Base-by-base conservation (phyloP, 2,888 invertebrate genomes). In the Scrobipalpa atriplicella region DNA sequence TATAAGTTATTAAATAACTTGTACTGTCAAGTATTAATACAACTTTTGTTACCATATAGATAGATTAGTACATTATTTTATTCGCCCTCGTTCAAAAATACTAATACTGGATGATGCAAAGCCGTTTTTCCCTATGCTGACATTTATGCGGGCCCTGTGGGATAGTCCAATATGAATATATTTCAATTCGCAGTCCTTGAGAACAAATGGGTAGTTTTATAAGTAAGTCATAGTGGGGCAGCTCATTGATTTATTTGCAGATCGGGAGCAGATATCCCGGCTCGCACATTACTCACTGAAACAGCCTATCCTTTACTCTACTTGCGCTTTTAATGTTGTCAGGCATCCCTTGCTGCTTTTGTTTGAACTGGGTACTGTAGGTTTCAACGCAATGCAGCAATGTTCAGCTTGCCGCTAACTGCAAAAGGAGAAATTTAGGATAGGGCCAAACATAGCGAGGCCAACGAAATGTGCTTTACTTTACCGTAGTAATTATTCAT, bases 191-290 rank as follows among this genome's bases (percentile, higher is more conserved):
- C n/a, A 47, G n/a, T 47, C 16, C n/a, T 47, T 16, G 47, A 16
- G 47, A 47, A 47, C 47, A 47, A 47, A 47, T 47, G 47, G 47
- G 47, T 47, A 47, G 47, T 47, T 47, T 47, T 56, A 64, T 64
- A 64, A 64, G 76, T 78, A 81, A 82, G 74, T 76, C 81, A 83
- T 80, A 74, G 78, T 79, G 75, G 74, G 78, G 76, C 79, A 79
- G 82, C 19, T 85, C 84, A 84, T 83, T 86, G 86, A 89, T 89
- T 87, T 89, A 89, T 87, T 78, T 81, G 81, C 79, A 86, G 80
- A 83, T 82, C 76, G 87, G 87, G 77, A 54, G 11, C 77, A 77
- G 79, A 78, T 80, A 82, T 83, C 85, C 84, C 85, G 76, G 78
- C 79, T 78, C 78, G 77, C 80, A 80, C 87, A 86, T 89, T 87